phyloP scores from a whole-genome alignment of 1,140 invertebrate species.

The Drosophila erecta region DNA sequence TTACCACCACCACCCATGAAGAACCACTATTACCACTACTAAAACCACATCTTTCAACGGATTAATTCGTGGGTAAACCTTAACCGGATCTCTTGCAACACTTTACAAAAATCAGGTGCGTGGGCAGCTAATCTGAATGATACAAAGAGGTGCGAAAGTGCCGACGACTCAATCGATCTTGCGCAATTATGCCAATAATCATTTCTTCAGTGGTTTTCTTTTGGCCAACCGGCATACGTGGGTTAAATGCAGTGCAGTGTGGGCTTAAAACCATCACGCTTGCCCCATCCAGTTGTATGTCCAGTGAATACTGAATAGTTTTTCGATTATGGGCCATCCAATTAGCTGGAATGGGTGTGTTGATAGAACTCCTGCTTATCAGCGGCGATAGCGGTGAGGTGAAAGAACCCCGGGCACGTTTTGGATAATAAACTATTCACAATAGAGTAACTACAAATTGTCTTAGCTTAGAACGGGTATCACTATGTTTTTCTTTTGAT shows the following conservation, averaged over 20 bases:
- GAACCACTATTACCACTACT: slow-evolving; percentile 2
- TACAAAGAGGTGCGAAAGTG: slow-evolving; percentile 65
- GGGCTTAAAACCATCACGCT: slow-evolving; percentile 66
- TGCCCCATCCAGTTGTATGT: slow-evolving; percentile 42
- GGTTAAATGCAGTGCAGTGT: slow-evolving; percentile 27
- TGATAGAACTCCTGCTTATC: slow-evolving; percentile 5
- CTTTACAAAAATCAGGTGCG: slow-evolving; percentile 4
- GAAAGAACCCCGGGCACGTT: not conserved
- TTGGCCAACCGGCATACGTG: slow-evolving; percentile 24
- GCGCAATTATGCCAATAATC: slow-evolving; percentile 73
- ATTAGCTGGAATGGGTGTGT: slow-evolving; percentile 37
- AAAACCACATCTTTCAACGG: not conserved
- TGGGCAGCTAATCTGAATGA: slow-evolving; percentile 20
- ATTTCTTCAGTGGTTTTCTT: slow-evolving; percentile 28
- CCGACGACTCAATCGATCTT: slow-evolving; percentile 44
- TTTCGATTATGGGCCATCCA: slow-evolving; percentile 47
- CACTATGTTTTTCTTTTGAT: not conserved
- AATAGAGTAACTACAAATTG: not conserved
- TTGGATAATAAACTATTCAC: not conserved
- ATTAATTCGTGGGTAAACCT: not conserved
- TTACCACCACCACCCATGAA: not conserved
- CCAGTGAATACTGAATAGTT: slow-evolving; percentile 55
- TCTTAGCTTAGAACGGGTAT: slow-evolving; percentile 1
- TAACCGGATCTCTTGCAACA: slow-evolving; percentile 52
- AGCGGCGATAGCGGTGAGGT: too few species aligned